Percentiles rank a stretch among this genome's conserved stretches.
Evolutionary conservation across 2,888 invertebrate genomes (phyloP).

Genomic region (Lasioglossum morio): DNA sequence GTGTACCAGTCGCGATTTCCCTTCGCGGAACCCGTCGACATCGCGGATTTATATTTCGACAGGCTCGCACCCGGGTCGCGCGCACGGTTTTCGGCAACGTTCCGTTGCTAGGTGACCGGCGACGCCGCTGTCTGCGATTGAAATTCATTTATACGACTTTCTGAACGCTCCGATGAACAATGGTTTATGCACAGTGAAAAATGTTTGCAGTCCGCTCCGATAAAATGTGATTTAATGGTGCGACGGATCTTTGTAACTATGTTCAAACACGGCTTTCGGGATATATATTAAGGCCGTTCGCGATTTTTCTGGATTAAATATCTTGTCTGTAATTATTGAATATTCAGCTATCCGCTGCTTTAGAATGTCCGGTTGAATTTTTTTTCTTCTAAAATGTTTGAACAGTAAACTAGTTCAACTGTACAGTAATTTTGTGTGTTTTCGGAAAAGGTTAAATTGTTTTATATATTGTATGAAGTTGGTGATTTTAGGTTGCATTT

Average conservation of each 20-base stretch:
- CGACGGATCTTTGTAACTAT: background rate
- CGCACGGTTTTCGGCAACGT: constrained; percentile 37
- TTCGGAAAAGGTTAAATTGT: background rate
- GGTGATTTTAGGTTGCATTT: background rate
- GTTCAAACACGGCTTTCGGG: background rate
- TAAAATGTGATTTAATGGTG: constrained; percentile 9
- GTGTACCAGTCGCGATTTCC: background rate
- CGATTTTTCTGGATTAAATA: background rate
- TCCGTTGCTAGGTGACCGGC: constrained; percentile 49
- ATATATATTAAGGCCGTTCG: background rate
- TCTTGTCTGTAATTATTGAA: constrained; percentile 1
- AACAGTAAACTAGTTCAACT: background rate
- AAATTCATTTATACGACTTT: constrained; percentile 51
- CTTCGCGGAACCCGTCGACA: constrained; percentile 15
- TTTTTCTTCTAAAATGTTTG: background rate
- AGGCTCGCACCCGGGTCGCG: constrained; percentile 15
- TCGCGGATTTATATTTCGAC: constrained; percentile 48
- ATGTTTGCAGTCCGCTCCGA: background rate
- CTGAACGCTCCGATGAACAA: constrained; percentile 28
- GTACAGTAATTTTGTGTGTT: background rate
- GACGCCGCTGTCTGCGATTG: constrained; percentile 45
- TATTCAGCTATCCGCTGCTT: background rate
- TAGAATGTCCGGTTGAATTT: background rate
- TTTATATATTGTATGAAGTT: background rate
- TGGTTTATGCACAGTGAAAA: constrained; percentile 12